Evolutionary conservation across 2,888 invertebrate genomes (phyloP), one percentile per base, ranked within the genome.

Genomic region (Salpingus planirostris): DNA sequence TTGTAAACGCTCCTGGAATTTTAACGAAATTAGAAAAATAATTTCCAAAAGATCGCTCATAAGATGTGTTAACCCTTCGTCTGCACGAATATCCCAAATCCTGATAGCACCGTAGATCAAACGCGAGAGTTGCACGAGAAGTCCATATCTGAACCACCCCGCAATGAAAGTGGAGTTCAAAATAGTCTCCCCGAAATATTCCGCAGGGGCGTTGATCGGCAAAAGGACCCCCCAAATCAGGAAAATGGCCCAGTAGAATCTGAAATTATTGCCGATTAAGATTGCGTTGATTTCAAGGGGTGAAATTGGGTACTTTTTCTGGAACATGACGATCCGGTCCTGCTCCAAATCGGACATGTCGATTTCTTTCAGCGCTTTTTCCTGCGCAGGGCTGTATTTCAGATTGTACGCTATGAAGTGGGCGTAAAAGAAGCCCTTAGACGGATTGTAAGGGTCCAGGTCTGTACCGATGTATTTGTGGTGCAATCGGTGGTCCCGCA

Each of bases 321-420:
- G 93, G 52, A 87, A 79, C 75, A 80, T 80, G 3, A 90, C 78
- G 12, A 88, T 71, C 11, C 73, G 68, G 60, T 93, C 92, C 1
- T 63, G 62, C 42, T 83, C 78, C 8, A 93, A 62, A 56, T 93
- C 92, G 0, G 76, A 73, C 73, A 89, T 77, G 48, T 91, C 86
- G 22, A 93, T 71, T 6, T 73, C 64, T 13, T 71, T 67, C 13
- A 72, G 67, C 33, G 78, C 73, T 21, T 81, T 65, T 29, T 73
- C 65, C 46, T 80, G 73, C 41, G 79, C 74, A 38, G 81, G 66
- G 0, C 74, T 70, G 31, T 78, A 82, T 25, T 78, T 73, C 24
- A 74, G 72, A 29, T 73, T 59, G 13, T 87, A 76, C 32, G 85
- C 78, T 18, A 80, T 62, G 11, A 91, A 66, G 51, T 95, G 92